Base-by-base conservation (phyloP, 2,888 invertebrate genomes). In the Fragum whitleyi region DNA sequence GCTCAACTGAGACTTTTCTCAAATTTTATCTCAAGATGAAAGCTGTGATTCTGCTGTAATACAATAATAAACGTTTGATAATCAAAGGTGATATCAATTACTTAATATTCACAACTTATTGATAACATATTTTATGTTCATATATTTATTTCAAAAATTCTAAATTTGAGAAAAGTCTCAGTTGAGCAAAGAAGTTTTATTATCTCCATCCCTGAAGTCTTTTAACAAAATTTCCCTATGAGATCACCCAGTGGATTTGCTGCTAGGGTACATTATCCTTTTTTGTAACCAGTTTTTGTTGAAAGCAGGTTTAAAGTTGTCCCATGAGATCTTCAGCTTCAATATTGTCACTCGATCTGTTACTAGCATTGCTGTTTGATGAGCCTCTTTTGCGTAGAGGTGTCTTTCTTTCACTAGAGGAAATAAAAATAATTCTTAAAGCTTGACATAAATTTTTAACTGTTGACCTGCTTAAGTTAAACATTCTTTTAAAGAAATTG, bases 321-420 rank as follows among this genome's bases (percentile, higher is more conserved):
- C 32, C 82, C 53, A 85, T 57, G 19, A 85, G 77, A 62, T 85
- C 79, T 23, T 85, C 85, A 7, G 81, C 82, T 65, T 85, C 85
- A 32, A 82, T 75, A 47, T 82, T 77, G 32, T 85, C 85, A 67
- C 74, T 74, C 19, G 81, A 82, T 69, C 59, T 81, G 67, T 77
- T 79, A 59, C 78, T 78, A 36, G 32, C 23, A 19, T 61, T 61
- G 11, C 57, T 77, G 47, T 51, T 42, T 2, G 47, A 39, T 1
- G 85, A 77, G 0, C 79, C 77, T 28, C 61, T 32, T 36, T 79
- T 85, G 68, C 79, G 78, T 62, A 82, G 74, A 36, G 79, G 62
- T n/a, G 77, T 55, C 57, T 81, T 85, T 57, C 77, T 81, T 23
- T 26, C 57, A 26, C 26, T 57, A 23, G 3, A 11, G 5, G 3